These are phyloP conservation scores for Syrmaticus mikado DNA, from an alignment of 2,113 vertebrate species.

Conservation along the genomic window DNA sequence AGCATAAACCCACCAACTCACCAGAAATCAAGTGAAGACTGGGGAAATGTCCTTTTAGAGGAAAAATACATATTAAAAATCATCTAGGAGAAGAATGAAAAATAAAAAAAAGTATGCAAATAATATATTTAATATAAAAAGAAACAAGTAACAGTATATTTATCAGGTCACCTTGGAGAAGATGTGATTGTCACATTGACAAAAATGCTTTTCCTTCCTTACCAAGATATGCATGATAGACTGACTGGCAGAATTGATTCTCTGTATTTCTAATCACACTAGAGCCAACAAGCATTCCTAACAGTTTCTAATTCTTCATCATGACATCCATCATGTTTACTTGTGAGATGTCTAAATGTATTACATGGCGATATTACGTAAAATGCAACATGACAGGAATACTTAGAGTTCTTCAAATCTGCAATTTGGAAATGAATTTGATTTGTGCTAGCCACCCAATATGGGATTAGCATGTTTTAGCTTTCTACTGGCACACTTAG, in stretches of 20 bases:
- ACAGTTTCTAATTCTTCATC: slow-evolving; percentile 55
- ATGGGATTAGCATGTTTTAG: neutral
- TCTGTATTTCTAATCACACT: slow-evolving; percentile 52
- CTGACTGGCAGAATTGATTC: slow-evolving; percentile 59
- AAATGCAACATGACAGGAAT: slow-evolving; percentile 64
- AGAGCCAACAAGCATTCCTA: slow-evolving; percentile 32
- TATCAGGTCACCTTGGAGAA: slow-evolving; percentile 33
- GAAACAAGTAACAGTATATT: slow-evolving; percentile 14
- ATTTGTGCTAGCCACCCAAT: neutral
- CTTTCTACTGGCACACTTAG: neutral
- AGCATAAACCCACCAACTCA: neutral
- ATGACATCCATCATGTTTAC: slow-evolving; percentile 47
- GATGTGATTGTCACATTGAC: slow-evolving; percentile 53
- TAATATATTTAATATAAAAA: slow-evolving; percentile 28
- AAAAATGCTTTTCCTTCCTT: slow-evolving; percentile 56
- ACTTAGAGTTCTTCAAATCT: slow-evolving; percentile 35
- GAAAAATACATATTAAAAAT: neutral
- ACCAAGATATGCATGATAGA: slow-evolving; percentile 28
- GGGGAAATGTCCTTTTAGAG: neutral
- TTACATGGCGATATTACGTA: slow-evolving; percentile 42
- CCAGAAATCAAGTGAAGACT: neutral
- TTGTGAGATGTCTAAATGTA: slow-evolving; percentile 52
- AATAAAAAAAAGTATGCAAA: neutral
- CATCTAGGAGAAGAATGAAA: neutral
- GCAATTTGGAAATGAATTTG: neutral